phyloP scores from a whole-genome alignment of 2,888 invertebrate species.

The Oxytorus armatus region DNA sequence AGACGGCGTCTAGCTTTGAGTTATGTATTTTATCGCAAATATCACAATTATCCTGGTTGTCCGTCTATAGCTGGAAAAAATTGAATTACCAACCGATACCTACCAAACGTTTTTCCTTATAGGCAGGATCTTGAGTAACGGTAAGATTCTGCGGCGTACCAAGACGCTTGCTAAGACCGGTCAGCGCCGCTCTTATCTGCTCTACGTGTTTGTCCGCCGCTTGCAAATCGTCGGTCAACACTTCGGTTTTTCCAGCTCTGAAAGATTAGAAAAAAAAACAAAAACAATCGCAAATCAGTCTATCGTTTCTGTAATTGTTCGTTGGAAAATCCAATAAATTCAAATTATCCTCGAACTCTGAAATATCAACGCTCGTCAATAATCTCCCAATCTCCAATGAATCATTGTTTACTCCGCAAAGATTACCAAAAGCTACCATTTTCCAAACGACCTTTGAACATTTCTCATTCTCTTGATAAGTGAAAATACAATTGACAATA shows the following conservation, averaged over 20 bases:
- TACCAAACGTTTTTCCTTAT: constrained; percentile 89
- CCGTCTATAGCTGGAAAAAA: too few relatives aligned
- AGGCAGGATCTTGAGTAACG: constrained; percentile 87
- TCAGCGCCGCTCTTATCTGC: constrained; percentile 89
- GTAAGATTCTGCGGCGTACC: constrained; percentile 84
- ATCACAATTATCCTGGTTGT: too few relatives aligned
- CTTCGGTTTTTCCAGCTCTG: constrained; percentile 94
- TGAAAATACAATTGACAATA: neutral
- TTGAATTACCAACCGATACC: constrained; percentile 71
- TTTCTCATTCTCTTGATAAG: constrained; percentile 14
- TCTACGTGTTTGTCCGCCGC: constrained; percentile 93
- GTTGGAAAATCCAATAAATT: neutral
- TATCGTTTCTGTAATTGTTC: too few relatives aligned
- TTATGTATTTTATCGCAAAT: too few relatives aligned
- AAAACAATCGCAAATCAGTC: neutral
- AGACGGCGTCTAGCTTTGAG: too few relatives aligned
- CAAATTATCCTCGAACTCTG: neutral
- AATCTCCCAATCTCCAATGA: constrained; percentile 46
- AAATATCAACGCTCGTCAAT: neutral
- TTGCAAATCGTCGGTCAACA: constrained; percentile 92
- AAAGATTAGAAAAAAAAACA: constrained; percentile 18
- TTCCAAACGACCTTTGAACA: constrained; percentile 31
- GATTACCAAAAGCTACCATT: constrained; percentile 31
- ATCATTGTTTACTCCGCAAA: constrained; percentile 46
- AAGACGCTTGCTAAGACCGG: constrained; percentile 87